Conservation (phyloP, 64 coral and sea anemone species). For the Stichodactyla mertensii region DNA sequence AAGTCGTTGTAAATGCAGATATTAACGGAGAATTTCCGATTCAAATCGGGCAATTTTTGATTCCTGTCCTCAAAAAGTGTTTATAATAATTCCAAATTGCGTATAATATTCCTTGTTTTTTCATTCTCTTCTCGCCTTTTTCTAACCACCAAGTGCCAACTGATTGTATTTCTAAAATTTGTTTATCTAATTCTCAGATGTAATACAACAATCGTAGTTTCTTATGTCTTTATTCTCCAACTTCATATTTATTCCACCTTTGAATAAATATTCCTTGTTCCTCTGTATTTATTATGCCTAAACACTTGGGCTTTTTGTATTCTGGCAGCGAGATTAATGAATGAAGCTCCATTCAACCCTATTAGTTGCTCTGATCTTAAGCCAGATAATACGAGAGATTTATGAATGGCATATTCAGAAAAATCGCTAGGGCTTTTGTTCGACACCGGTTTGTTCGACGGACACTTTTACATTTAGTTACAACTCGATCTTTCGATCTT, state of each 20-base stretch:
- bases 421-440: not conserved
- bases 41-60: not conserved
- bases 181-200: conserved; percentile 1
- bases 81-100: not conserved
- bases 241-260: not conserved
- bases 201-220: conserved; percentile 8
- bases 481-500: not conserved
- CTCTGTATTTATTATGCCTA: not conserved
- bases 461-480: not conserved
- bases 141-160: not conserved
- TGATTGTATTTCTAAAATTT: not conserved
- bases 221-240: not conserved
- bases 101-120: not conserved
- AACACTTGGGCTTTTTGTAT: not conserved
- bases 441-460: not conserved
- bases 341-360: conserved; percentile 2
- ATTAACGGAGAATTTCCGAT: not conserved
- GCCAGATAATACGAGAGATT: conserved; percentile 10
- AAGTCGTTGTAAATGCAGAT: not conserved
- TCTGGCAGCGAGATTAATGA: conserved; percentile 4
- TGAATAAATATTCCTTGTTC: conserved; percentile 1
- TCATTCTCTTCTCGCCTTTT: not conserved
- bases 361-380: conserved; percentile 7
- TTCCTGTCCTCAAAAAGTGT: not conserved
- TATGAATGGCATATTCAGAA: not conserved